Conservation (phyloP, 2,113 vertebrate genomes). For the Anser brachyrhynchus region DNA sequence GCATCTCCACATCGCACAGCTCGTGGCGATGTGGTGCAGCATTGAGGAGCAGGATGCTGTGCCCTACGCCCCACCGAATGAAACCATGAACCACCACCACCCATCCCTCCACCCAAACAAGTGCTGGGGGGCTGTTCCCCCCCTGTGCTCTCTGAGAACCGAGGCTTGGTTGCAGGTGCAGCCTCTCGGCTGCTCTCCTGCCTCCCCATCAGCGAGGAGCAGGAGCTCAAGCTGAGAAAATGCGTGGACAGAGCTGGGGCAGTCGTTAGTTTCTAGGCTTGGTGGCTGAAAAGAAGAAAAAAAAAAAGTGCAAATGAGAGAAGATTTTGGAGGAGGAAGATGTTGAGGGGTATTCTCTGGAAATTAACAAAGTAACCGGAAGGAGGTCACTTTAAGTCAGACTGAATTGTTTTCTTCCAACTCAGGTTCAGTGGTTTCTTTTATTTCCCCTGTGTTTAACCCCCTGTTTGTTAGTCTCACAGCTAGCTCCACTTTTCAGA, state of each 20-base stretch:
- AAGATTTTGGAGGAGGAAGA: background rate
- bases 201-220: background rate
- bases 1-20: accelerated
- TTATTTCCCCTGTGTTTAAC: slow-evolving; percentile 40
- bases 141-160: background rate
- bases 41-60: background rate
- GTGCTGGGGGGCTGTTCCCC: background rate
- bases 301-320: background rate
- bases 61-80: background rate
- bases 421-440: background rate
- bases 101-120: background rate
- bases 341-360: background rate
- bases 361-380: background rate
- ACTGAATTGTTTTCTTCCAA: slow-evolving; percentile 19
- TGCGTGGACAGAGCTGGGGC: background rate
- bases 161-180: background rate
- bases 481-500: background rate
- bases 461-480: background rate
- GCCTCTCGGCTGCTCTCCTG: background rate
- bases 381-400: background rate
- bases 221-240: background rate
- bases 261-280: background rate
- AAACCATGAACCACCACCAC: background rate
- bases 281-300: background rate
- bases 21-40: background rate